phyloP scores from a whole-genome alignment of 2,113 vertebrate species.

The Canis aureus region DNA sequence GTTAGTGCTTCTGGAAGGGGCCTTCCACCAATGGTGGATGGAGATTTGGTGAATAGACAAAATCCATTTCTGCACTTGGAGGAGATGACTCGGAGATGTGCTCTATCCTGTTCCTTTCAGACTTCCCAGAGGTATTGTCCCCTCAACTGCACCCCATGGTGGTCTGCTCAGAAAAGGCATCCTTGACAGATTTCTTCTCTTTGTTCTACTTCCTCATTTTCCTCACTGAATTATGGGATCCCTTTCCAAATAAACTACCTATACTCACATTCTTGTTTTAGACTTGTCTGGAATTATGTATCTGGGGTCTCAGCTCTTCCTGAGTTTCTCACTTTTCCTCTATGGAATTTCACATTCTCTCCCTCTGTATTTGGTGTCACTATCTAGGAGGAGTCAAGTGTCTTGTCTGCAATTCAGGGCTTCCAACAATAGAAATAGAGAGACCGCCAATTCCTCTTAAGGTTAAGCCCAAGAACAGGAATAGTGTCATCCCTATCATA shows the following conservation, averaged over 20 bases:
- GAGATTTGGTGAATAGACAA: background rate
- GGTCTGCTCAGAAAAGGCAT: background rate
- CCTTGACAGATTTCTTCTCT: background rate
- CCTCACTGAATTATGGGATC: background rate
- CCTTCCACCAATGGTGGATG: background rate
- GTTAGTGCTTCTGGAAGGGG: background rate
- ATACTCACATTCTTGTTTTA: background rate
- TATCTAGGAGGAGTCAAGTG: background rate
- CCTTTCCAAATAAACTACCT: background rate
- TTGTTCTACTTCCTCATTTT: background rate
- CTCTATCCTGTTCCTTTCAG: background rate
- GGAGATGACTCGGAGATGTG: background rate
- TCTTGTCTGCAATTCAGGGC: accelerated
- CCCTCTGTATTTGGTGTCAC: background rate
- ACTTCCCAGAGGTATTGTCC: background rate
- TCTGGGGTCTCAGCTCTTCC: background rate
- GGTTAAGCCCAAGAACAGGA: background rate
- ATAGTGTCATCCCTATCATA: background rate
- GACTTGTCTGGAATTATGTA: background rate
- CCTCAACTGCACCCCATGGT: background rate
- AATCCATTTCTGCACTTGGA: background rate
- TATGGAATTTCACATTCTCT: background rate
- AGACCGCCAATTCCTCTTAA: background rate
- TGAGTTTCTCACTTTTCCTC: background rate
- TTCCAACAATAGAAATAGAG: background rate